A percentile compares a stretch with the other conserved stretches of the same genome.
These are phyloP conservation scores for Bruchidius siliquastri DNA, from an alignment of 2,888 invertebrate species.

Conservation along the genomic window DNA sequence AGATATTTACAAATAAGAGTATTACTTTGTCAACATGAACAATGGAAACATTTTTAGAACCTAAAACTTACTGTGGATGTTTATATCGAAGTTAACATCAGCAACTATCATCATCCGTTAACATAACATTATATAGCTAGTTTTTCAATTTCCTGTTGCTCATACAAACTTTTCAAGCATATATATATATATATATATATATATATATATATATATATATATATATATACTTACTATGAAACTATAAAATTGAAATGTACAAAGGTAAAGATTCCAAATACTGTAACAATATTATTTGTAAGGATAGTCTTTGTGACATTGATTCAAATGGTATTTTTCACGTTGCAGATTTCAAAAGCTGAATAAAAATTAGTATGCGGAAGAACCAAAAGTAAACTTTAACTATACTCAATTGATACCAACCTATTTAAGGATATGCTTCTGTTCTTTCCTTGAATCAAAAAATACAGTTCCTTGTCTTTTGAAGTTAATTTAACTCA, in stretches of 20 bases:
- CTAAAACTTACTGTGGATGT: constrained; percentile 12
- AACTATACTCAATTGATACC: background rate
- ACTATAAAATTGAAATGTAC: background rate
- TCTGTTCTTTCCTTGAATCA: background rate
- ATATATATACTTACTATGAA: background rate
- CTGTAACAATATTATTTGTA: background rate
- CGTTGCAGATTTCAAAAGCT: too few relatives aligned
- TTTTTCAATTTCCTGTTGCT: background rate
- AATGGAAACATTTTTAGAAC: constrained; percentile 11
- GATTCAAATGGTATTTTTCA: background rate
- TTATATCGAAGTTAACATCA: constrained; percentile 1
- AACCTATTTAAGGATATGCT: constrained; percentile 1
- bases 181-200: too few relatives aligned
- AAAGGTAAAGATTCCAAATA: background rate
- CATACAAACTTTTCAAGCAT: too few relatives aligned
- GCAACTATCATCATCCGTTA: background rate
- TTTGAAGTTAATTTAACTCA: background rate
- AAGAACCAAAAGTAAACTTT: background rate
- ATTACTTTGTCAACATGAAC: constrained; percentile 10
- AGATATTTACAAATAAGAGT: constrained; percentile 19
- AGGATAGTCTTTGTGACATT: too few relatives aligned
- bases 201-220: too few relatives aligned
- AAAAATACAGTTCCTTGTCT: background rate
- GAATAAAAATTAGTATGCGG: too few relatives aligned
- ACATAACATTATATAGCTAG: background rate